Evolutionary conservation across 2,888 invertebrate genomes (phyloP).

Genomic region (Rotaria socialis): DNA sequence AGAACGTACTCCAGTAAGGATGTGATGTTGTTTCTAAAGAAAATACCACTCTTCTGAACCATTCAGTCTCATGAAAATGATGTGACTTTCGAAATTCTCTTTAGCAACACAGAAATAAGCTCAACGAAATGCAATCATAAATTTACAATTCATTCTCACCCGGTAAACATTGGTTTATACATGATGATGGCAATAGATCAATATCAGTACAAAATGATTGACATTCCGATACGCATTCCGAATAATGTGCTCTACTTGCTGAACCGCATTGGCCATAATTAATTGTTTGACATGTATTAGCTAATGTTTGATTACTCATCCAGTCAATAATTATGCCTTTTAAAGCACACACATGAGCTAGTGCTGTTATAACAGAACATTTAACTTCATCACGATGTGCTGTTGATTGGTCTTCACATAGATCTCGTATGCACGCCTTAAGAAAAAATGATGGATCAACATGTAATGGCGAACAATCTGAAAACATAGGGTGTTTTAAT

Average conservation of each 20-base stretch:
- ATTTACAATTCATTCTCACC: too few relatives aligned
- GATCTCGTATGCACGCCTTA: constrained; percentile 76
- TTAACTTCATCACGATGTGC: constrained; percentile 51
- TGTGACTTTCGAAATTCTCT: too few relatives aligned
- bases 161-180: too few relatives aligned
- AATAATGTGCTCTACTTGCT: constrained; percentile 47
- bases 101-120: too few relatives aligned
- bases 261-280: constrained; percentile 43
- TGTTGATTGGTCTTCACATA: constrained; percentile 71
- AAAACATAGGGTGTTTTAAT: constrained; percentile 46
- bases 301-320: constrained; percentile 63
- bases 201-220: constrained; percentile 47
- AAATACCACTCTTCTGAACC: too few relatives aligned
- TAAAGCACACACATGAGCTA: constrained; percentile 74
- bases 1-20: too few relatives aligned
- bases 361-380: constrained; percentile 76
- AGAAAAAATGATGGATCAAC: constrained; percentile 76
- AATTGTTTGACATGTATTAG: constrained; percentile 34
- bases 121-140: too few relatives aligned
- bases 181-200: constrained; percentile 21
- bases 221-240: constrained; percentile 48
- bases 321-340: constrained; percentile 72
- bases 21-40: too few relatives aligned
- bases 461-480: constrained; percentile 71
- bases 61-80: too few relatives aligned